Evolutionary conservation across 2,797 vertebrate species (phyloP), one percentile per base, ranked within the genome.

Genomic region (Spinus olivaceus): DNA sequence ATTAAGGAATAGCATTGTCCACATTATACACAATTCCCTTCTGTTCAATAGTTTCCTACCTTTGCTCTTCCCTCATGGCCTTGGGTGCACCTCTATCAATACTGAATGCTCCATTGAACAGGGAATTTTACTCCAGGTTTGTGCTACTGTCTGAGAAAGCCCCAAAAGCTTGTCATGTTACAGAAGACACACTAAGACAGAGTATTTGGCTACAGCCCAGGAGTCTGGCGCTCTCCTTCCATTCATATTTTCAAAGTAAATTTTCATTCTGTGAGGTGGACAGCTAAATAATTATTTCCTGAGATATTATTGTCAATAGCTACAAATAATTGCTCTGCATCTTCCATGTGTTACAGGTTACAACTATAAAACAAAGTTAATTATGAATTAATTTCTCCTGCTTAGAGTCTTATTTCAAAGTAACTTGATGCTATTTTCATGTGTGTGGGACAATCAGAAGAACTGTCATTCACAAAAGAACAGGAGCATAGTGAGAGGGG

Each of bases 31-130:
- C 21, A 53, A 64, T 70, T 86, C 33, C 44, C 1, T 0, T 23
- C 23, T 59, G 2, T 78, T 66, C 30, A 74, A 30, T 10, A 81
- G 10, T 21, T 77, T 46, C 23, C 30, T 27, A 72, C 5, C 12
- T 42, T 72, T 3, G 1, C 15, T 85, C 9, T 60, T 84, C 51
- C 30, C 39, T 63, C 0, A 0, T 5, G n/a, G 41, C 21, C 65
- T 73, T 46, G 8, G 24, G 25, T 39, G 10, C 28, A 16, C 15
- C 15, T 54, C 51, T 71, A 5, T 32, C 23, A 59, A n/a, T 32
- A 42, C 5, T 12, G 4, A 20, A 22, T 25, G 18, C 24, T 72
- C 21, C 42, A 44, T n/a, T n/a, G 16, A 5, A 35, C 6, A 57
- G 14, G 9, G 17, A 92, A 46, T 53, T 70, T 70, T 42, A 65